Evolutionary conservation across 2,888 invertebrate genomes (phyloP).

Genomic region (Actias luna): DNA sequence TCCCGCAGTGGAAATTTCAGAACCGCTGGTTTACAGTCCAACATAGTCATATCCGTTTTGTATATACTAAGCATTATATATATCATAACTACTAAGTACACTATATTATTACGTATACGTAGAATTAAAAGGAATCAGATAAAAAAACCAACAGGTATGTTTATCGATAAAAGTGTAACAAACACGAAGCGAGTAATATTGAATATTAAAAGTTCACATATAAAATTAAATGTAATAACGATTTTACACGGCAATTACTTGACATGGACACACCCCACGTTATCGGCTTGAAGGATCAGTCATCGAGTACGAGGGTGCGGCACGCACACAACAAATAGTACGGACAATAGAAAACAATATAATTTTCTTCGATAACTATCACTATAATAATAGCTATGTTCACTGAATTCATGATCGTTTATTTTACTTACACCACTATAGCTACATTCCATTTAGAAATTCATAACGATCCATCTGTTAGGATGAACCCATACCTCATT

Average conservation of each 20-base stretch:
- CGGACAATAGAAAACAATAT: slow-evolving; percentile 4
- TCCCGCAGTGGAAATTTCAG: too few relatives aligned
- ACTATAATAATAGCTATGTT: background rate
- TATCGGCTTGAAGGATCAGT: background rate
- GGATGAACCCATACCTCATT: background rate
- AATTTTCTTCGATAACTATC: background rate
- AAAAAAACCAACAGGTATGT: too few relatives aligned
- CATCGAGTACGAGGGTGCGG: background rate
- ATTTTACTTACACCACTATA: background rate
- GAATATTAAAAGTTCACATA: background rate
- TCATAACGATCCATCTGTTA: too few relatives aligned
- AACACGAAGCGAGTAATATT: background rate
- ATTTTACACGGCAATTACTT: background rate
- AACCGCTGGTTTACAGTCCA: too few relatives aligned
- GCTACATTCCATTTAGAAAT: too few relatives aligned
- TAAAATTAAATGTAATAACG: background rate
- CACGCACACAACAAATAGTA: slow-evolving; percentile 2
- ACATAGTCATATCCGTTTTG: too few relatives aligned
- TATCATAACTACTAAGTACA: too few relatives aligned
- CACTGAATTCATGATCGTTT: background rate
- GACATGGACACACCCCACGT: background rate
- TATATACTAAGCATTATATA: too few relatives aligned
- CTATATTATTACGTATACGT: too few relatives aligned
- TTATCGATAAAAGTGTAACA: background rate
- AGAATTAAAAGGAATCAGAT: too few relatives aligned